Evolutionary conservation across 2,113 vertebrate genomes (phyloP), one percentile per base, ranked within the genome.

Genomic region (Pedionomus torquatus): DNA sequence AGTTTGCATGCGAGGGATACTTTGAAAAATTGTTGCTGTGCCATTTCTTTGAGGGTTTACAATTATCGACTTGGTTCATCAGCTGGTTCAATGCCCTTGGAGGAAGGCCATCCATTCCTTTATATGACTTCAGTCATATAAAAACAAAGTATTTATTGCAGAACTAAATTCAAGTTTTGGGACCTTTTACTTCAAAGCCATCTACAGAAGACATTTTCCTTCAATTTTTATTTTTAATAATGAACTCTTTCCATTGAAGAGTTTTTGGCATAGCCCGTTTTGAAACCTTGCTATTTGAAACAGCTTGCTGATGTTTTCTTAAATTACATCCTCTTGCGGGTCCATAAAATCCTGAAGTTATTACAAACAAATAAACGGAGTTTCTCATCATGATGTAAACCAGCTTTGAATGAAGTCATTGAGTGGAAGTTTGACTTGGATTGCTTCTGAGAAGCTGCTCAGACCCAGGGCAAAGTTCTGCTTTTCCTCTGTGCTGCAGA

Each of bases 401-500:
- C 97, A 97, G 98, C 97, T 98, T 97, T 98, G 98, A 97, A 98
- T 98, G 98, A 98, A 98, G 98, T 98, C 98, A 98, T 97, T 97
- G 94, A 97, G 71, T 97, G 94, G 95, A 98, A 98, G 97, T 98
- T 98, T 98, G 95, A 98, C 96, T 98, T 98, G 98, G 98, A 98
- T 90, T 97, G 83, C 93, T 92, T 95, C 95, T 98, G 97, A 97
- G 97, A 97, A 96, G 84, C 94, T 75, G 66, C 90, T 97, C 83
- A 95, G 94, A 97, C 61, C 39, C 95, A 94, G 94, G 93, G 76
- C 84, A 65, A 95, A 94, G 68, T 96, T 97, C 93, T 96, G 95
- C 96, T 96, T 94, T 97, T 97, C 92, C 87, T 64, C 83, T 80
- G 86, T 85, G 89, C 74, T 93, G 71, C 77, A 93, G 91, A 95